Conservation (phyloP, 2,888 invertebrate species). For the Alcis repandata region DNA sequence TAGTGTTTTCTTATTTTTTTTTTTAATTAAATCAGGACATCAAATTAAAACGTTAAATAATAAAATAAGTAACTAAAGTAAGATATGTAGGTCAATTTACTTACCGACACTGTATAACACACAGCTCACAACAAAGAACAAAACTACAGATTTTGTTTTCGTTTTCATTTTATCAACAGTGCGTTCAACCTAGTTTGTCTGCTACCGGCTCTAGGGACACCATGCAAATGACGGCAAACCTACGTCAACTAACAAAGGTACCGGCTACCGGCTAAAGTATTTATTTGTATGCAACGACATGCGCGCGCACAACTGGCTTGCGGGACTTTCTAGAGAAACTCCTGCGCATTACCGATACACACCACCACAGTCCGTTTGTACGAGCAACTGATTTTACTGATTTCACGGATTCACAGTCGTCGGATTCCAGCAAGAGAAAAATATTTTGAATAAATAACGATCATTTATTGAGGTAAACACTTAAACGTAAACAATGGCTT, state of each 20-base stretch:
- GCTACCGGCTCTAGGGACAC: constrained; percentile 76
- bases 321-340: constrained; percentile 86
- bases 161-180: constrained; percentile 67
- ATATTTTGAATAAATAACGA: constrained; percentile 38
- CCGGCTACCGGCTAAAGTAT: constrained; percentile 59
- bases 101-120: constrained; percentile 61
- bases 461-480: constrained; percentile 28
- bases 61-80: neutral
- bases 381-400: constrained; percentile 62
- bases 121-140: constrained; percentile 60
- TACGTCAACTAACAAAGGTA: constrained; percentile 73
- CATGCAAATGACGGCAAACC: constrained; percentile 76
- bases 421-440: constrained; percentile 16
- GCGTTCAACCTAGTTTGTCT: constrained; percentile 58
- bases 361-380: constrained; percentile 61
- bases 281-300: constrained; percentile 83
- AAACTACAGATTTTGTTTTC: constrained; percentile 58
- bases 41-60: too few relatives aligned
- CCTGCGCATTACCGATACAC: constrained; percentile 61
- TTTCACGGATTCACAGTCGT: constrained; percentile 53
- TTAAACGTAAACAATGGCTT: constrained; percentile 10
- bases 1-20: too few relatives aligned
- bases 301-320: constrained; percentile 75
- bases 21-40: too few relatives aligned
- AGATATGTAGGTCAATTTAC: constrained; percentile 40